A percentile compares a stretch with the other conserved stretches of the same genome.
These are phyloP conservation scores for Leptocoma aspasia DNA, from an alignment of 2,113 vertebrate species.

Conservation along the genomic window DNA sequence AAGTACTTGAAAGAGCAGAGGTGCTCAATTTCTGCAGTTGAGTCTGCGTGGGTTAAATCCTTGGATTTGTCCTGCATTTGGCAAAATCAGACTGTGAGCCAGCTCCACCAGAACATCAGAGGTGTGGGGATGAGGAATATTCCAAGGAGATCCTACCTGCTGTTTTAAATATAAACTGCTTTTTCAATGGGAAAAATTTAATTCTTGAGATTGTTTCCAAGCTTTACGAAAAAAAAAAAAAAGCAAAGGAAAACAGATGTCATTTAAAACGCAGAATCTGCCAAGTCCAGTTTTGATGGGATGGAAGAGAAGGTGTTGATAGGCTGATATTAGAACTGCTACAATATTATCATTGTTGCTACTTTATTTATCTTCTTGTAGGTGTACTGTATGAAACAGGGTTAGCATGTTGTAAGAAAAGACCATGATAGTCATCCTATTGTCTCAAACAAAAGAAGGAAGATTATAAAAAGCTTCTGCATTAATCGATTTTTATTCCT, in stretches of 20 bases:
- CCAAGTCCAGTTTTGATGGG: not conserved
- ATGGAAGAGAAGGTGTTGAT: not conserved
- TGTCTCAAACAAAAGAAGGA: not conserved
- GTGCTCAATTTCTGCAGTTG: not conserved
- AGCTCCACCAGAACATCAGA: not conserved
- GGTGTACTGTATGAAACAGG: not conserved
- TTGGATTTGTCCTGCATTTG: not conserved
- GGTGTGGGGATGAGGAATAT: not conserved
- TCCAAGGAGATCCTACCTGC: not conserved
- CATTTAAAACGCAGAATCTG: not conserved
- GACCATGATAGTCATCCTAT: not conserved
- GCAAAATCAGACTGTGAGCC: not conserved
- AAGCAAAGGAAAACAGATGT: not conserved
- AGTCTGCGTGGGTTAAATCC: not conserved
- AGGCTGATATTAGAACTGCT: not conserved
- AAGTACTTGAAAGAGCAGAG: not conserved
- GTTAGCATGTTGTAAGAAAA: not conserved
- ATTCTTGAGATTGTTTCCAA: not conserved
- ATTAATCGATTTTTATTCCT: constrained; percentile 63
- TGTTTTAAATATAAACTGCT: not conserved
- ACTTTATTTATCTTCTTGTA: not conserved
- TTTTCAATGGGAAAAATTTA: not conserved
- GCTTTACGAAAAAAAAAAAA: not conserved
- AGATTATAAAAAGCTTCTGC: not conserved
- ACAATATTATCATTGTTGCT: not conserved